Conservation (phyloP, 2,888 invertebrate genomes). For the Agrilus mali region DNA sequence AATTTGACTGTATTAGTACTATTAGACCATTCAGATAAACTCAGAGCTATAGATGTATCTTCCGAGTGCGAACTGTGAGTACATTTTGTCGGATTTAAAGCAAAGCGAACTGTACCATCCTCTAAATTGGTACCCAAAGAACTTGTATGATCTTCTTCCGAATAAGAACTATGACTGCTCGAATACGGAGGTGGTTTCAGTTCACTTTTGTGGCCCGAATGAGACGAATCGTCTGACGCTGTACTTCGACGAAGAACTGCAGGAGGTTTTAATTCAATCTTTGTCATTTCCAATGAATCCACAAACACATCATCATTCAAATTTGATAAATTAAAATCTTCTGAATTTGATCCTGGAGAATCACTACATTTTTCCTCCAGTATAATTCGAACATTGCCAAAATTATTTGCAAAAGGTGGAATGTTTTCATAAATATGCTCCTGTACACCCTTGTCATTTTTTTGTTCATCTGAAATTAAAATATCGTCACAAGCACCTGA, state of each 20-base stretch:
- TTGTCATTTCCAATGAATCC: constrained; percentile 24
- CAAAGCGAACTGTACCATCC: constrained; percentile 71
- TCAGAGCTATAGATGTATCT: constrained; percentile 74
- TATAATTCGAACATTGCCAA: constrained; percentile 31
- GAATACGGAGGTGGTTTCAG: constrained; percentile 26
- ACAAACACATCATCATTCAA: constrained; percentile 35
- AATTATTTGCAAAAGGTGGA: constrained; percentile 26
- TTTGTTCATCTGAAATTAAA: constrained; percentile 54
- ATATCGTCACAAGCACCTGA: constrained; percentile 41
- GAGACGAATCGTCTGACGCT: constrained; percentile 31
- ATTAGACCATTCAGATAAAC: constrained; percentile 80
- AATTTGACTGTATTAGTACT: constrained; percentile 77
- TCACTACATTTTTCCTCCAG: constrained; percentile 26
- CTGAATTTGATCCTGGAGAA: constrained; percentile 30
- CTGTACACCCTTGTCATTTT: constrained; percentile 55
- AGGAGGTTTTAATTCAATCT: constrained; percentile 30
- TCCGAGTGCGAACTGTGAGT: constrained; percentile 77
- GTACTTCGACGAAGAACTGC: constrained; percentile 29
- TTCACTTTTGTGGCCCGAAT: constrained; percentile 24
- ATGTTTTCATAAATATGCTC: constrained; percentile 33
- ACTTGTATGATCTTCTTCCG: constrained; percentile 59
- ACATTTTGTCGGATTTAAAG: constrained; percentile 66
- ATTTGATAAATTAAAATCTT: constrained; percentile 37
- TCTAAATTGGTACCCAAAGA: constrained; percentile 61
- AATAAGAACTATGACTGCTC: constrained; percentile 52